Evolutionary conservation across 1,140 invertebrate genomes (phyloP), one percentile per base, ranked within the genome.

Genomic region (Eupristina koningsbergeri): DNA sequence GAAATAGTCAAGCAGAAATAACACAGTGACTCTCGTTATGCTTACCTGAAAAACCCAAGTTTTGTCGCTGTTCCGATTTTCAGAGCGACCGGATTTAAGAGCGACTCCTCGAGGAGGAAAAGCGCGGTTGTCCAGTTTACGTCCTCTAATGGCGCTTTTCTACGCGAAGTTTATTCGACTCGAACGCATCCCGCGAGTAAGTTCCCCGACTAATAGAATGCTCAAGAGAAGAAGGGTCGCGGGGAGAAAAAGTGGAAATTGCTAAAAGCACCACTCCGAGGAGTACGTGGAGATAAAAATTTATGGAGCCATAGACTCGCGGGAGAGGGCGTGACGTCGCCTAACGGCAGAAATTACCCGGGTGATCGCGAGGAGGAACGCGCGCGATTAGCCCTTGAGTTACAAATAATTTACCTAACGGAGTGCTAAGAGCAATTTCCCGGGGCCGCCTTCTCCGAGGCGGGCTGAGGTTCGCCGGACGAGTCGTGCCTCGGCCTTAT

Each of bases 401-500:
- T 80, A 75, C 69, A 84, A 84, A 84, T 84, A 84, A 84, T 80
- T 80, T 84, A 84, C 76, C 83, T 84, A 84, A 80, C 83, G 53
- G 76, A 80, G 76, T 79, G 77, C 67, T 80, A 84, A 84, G 83
- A 73, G 67, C 83, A 80, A 74, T 80, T 84, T 26, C 71, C 45
- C 74, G 63, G 77, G n/a, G 58, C 31, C 39, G 81, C 63, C 50
- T 45, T 11, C 19, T 41, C 19, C 17, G n/a, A 45, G 13, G 50
- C 26, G 39, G 19, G 7, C 50, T 31, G 63, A 36, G 71, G 67
- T 73, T 39, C 26, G 13, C 34, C 63, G 11, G 29, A 3, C 63
- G 76, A 85, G 87, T 88, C 88, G 86, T 79, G 73, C 64, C 74
- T 85, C 85, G 87, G 31, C 78, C n/a, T n/a, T n/a, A n/a, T n/a